Conservation (phyloP, 2,113 vertebrate genomes). For the Coreoperca whiteheadi region DNA sequence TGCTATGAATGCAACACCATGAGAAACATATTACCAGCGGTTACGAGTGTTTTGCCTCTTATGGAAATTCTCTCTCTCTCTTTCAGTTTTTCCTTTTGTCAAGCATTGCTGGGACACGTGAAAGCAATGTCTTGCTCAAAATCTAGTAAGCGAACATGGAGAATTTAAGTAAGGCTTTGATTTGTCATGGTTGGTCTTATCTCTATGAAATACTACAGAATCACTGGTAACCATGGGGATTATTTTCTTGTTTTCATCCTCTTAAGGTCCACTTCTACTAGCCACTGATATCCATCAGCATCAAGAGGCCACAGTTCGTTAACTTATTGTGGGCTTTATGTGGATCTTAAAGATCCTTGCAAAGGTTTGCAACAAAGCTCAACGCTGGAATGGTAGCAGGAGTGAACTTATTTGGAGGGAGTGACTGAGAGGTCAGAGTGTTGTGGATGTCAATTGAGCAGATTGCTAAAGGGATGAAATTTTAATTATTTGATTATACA, state of each 20-base stretch:
- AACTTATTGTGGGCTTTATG: slow-evolving; percentile 18
- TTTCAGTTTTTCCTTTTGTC: slow-evolving; percentile 40
- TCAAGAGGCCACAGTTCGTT: neutral
- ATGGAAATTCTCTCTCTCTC: slow-evolving; percentile 40
- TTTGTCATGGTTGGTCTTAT: slow-evolving; percentile 27
- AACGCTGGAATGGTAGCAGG: slow-evolving; percentile 40
- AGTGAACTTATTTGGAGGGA: slow-evolving; percentile 12
- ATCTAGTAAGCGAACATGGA: neutral
- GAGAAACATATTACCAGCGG: slow-evolving; percentile 77
- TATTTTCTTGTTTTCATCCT: neutral
- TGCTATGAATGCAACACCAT: slow-evolving; percentile 70
- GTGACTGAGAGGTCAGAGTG: slow-evolving; percentile 4
- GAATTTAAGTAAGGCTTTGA: slow-evolving; percentile 17
- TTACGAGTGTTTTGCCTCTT: slow-evolving; percentile 62
- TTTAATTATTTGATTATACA: neutral
- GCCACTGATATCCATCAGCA: slow-evolving; percentile 10
- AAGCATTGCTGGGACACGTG: slow-evolving; percentile 47
- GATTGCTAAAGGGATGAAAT: slow-evolving; percentile 1
- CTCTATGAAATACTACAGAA: slow-evolving; percentile 9
- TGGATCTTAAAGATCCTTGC: slow-evolving; percentile 16
- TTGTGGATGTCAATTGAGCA: neutral
- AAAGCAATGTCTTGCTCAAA: slow-evolving; percentile 42
- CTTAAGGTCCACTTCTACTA: neutral
- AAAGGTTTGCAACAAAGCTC: slow-evolving; percentile 15
- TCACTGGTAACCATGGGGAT: slow-evolving; percentile 10